phyloP scores from a whole-genome alignment of 1,140 invertebrate genomes.

The Caligus rogercresseyi region DNA sequence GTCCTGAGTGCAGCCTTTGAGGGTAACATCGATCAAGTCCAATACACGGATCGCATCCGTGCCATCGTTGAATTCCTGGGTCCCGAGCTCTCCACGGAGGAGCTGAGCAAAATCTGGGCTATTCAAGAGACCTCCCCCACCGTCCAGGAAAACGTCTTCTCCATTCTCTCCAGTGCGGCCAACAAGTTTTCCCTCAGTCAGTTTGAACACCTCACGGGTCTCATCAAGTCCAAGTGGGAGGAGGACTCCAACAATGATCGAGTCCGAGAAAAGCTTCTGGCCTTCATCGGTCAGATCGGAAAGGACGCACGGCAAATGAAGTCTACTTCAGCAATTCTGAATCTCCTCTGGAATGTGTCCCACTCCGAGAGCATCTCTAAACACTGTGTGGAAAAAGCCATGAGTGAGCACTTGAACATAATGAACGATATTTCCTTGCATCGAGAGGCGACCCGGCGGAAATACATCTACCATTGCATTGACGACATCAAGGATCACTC shows the following conservation, averaged over 20 bases:
- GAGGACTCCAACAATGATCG: conserved; percentile 29
- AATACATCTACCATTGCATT: conserved; percentile 35
- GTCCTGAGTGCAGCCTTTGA: conserved; percentile 36
- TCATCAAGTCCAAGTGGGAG: conserved; percentile 32
- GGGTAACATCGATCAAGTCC: conserved; percentile 38
- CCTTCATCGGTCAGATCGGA: conserved; percentile 35
- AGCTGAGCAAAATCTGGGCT: conserved; percentile 35
- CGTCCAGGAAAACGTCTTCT: conserved; percentile 38
- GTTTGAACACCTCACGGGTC: conserved; percentile 32
- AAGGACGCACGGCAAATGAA: conserved; percentile 29
- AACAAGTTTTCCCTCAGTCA: conserved; percentile 34
- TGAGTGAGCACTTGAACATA: conserved; percentile 35
- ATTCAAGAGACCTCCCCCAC: conserved; percentile 30
- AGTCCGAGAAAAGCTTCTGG: conserved; percentile 33
- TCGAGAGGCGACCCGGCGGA: conserved; percentile 30
- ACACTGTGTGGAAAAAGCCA: conserved; percentile 32
- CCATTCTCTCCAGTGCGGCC: conserved; percentile 35
- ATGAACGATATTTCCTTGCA: conserved; percentile 33
- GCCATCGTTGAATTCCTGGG: conserved; percentile 36
- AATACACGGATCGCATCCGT: conserved; percentile 38
- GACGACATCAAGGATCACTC: conserved; percentile 35
- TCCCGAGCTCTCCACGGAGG: conserved; percentile 32
- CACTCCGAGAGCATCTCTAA: conserved; percentile 31
- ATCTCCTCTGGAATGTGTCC: conserved; percentile 36
- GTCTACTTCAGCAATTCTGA: conserved; percentile 30